Conservation (phyloP, 1,140 invertebrate species). For the Latrodectus geometricus region DNA sequence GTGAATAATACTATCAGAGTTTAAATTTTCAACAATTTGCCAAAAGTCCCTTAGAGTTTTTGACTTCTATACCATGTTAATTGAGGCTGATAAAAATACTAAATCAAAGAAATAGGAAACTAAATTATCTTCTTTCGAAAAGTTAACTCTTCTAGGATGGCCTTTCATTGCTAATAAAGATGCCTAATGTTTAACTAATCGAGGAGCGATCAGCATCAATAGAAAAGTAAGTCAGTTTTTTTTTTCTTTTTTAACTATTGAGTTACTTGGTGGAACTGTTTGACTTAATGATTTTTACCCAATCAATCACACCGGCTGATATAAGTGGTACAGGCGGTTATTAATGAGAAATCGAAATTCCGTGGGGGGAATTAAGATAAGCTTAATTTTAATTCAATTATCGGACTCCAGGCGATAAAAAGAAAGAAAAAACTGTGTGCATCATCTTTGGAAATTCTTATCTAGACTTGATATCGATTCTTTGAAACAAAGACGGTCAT, state of each 20-base stretch:
- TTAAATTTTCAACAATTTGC: neutral
- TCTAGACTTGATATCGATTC: slow-evolving; percentile 49
- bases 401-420: slow-evolving; percentile 3
- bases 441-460: slow-evolving; percentile 53
- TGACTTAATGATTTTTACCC: slow-evolving; percentile 40
- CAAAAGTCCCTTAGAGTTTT: neutral
- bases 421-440: slow-evolving; percentile 22
- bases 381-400: slow-evolving; percentile 61
- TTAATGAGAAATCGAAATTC: slow-evolving; percentile 60
- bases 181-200: slow-evolving; percentile 24
- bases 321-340: slow-evolving; percentile 45
- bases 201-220: slow-evolving; percentile 26
- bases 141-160: neutral
- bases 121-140: neutral
- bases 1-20: neutral
- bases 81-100: neutral
- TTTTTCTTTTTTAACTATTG: neutral
- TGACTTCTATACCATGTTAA: neutral
- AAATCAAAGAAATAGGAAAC: neutral
- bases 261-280: neutral
- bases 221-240: slow-evolving; percentile 9
- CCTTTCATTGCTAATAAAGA: slow-evolving; percentile 13
- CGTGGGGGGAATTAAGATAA: slow-evolving; percentile 25
- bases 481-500: slow-evolving; percentile 39
- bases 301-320: slow-evolving; percentile 51